Percentiles rank a stretch among this genome's conserved stretches.
Conservation (phyloP, 2,113 vertebrate species). For the Gasterosteus nipponicus region DNA sequence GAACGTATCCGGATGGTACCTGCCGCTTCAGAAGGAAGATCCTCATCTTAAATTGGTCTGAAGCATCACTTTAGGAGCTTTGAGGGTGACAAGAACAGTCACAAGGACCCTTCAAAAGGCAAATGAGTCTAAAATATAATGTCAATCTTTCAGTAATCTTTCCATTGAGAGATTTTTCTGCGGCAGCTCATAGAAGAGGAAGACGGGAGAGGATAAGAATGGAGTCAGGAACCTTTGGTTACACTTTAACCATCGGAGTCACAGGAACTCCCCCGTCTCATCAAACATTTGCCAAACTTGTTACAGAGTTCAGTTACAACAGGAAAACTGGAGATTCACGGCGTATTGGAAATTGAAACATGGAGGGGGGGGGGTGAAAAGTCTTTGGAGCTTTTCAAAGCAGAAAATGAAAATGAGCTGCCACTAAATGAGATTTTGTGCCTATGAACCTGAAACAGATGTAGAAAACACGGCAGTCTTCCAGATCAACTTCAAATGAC, state of each 20-base stretch:
- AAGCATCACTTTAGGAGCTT: conserved; percentile 19
- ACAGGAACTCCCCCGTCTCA: conserved; percentile 18
- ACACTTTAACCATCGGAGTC: conserved; percentile 23
- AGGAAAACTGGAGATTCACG: conserved; percentile 1
- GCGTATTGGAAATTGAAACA: background rate
- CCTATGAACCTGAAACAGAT: background rate
- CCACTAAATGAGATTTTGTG: background rate
- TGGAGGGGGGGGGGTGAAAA: background rate
- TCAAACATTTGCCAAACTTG: conserved; percentile 49
- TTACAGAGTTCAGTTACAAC: background rate
- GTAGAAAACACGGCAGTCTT: background rate
- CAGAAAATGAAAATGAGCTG: background rate
- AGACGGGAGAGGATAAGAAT: background rate
- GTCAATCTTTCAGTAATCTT: background rate
- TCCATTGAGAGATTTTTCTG: conserved; percentile 1
- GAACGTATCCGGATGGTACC: background rate
- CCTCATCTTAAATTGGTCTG: conserved; percentile 25
- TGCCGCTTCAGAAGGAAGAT: conserved; percentile 12
- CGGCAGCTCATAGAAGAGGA: background rate
- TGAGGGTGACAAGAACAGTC: conserved; percentile 30
- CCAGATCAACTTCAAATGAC: background rate
- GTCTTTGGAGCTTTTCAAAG: background rate
- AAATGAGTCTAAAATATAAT: conserved; percentile 4
- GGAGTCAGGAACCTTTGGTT: background rate
- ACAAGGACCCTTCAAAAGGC: conserved; percentile 12